phyloP scores from a whole-genome alignment of 2,797 vertebrate species.

The Chloroceryle amazona region DNA sequence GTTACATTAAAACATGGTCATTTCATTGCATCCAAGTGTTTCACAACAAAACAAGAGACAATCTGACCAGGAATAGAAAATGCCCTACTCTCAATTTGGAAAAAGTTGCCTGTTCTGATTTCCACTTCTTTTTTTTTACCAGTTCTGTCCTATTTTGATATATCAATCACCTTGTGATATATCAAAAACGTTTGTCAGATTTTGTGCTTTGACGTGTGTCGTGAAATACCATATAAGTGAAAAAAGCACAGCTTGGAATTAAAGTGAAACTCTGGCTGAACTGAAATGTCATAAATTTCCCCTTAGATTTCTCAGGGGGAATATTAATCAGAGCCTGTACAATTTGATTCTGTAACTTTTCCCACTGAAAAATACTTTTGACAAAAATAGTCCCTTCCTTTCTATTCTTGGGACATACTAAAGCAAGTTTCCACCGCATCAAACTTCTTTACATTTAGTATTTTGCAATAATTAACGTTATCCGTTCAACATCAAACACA shows the following conservation, averaged over 20 bases:
- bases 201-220: background rate
- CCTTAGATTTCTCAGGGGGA: background rate
- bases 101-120: background rate
- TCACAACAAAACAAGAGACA: background rate
- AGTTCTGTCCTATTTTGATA: background rate
- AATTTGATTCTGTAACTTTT: background rate
- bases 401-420: background rate
- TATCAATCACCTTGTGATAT: background rate
- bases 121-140: background rate
- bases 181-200: background rate
- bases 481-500: background rate
- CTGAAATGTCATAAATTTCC: background rate
- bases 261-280: background rate
- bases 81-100: background rate
- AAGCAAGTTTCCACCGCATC: background rate
- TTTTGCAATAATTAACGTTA: background rate
- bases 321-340: background rate
- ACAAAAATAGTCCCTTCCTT: background rate
- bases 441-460: background rate
- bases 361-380: background rate
- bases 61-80: background rate
- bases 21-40: background rate
- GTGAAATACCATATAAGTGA: background rate
- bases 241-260: background rate
- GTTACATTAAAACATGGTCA: background rate